Base-by-base conservation (phyloP, 2,797 vertebrate genomes). In the Pseudopleuronectes americanus region DNA sequence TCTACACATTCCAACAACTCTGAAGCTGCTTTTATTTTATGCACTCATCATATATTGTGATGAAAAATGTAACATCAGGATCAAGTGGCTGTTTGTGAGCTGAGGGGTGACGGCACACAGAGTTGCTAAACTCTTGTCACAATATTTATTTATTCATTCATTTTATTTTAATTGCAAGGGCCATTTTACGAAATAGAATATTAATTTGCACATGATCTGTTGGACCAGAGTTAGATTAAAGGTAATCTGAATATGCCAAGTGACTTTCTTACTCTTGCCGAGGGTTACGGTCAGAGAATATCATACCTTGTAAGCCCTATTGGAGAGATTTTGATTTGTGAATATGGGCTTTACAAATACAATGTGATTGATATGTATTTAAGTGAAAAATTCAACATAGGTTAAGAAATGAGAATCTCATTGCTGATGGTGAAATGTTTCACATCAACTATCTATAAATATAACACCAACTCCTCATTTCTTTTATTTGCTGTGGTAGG, bases 1-100 rank as follows among this genome's bases (percentile, higher is more conserved):
- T 8, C 8, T 21, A 14, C 31, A 41, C 19, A 49, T 49, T 59
- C 31, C 33, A 66, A 57, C 64, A 68, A 48, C 64, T 51, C 33
- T 26, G 52, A 71, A 53, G 21, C 23, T 43, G 24, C 8, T 45
- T 51, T 12, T 56, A 13, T 56, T 58, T 19, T 12, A 53, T 64
- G 31, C 59, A 14, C 4, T 36, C 36, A 36, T 36, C 36, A 38
- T 12, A 38, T 38, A 3, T 38, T 38, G 36, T 38, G 12, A 38
- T 38, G 36, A 38, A 38, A 12, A 43, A 43, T 43, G 41, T 41
- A 13, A 41, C 38, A 16, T 41, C 45, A 47, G 45, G 45, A 47
- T 5, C 45, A 47, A 4, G 6, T 19, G 45, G 45, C 45, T 47
- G 45, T 17, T 17, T 1, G 45, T n/a, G 45, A n/a, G 19, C 45